Conservation (phyloP, 1,140 invertebrate species). For the Rhagoletis pomonella region DNA sequence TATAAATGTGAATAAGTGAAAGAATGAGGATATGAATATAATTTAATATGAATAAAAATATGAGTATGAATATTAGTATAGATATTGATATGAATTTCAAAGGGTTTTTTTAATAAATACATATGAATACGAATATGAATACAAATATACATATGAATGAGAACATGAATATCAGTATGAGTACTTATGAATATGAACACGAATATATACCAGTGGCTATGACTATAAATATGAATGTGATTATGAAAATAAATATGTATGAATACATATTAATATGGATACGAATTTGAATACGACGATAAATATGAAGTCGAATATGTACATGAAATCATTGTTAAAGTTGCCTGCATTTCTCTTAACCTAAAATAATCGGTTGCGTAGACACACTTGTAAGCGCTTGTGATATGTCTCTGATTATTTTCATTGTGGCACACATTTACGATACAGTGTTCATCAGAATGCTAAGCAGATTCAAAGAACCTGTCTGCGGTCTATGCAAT, state of each 20-base stretch:
- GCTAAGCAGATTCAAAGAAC: slow-evolving; percentile 4
- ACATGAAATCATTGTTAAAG: no score
- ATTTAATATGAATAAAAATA: no score
- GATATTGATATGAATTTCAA: neutral
- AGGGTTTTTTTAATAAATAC: neutral
- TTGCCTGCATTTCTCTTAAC: no score
- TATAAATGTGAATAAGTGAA: no score
- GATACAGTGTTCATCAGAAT: slow-evolving; percentile 21
- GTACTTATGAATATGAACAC: neutral
- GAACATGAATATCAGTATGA: no score
- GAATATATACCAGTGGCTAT: no score
- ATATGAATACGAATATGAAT: neutral
- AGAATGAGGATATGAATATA: no score
- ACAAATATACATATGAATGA: neutral
- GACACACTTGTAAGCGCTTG: neutral
- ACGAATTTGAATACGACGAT: no score
- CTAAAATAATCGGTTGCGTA: neutral
- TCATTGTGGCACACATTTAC: neutral
- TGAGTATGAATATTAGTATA: neutral
- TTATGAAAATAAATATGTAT: no score
- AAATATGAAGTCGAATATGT: no score
- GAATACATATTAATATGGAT: no score
- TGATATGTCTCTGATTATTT: neutral
- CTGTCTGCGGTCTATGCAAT: neutral
- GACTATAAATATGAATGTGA: no score